phyloP scores from a whole-genome alignment of 2,888 invertebrate genomes.

The Drosophila suboccidentalis region DNA sequence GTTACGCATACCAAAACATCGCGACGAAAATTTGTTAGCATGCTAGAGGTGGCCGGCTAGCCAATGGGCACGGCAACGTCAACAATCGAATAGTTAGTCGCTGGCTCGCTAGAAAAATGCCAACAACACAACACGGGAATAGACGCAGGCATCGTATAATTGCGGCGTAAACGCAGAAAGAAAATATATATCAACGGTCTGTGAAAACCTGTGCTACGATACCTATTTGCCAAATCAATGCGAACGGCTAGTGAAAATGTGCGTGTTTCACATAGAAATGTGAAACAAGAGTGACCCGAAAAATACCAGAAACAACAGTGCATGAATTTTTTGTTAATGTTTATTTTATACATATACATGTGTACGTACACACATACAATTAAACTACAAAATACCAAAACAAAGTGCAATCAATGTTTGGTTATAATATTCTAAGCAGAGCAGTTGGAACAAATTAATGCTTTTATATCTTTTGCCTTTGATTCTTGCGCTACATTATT shows the following conservation, averaged over 20 bases:
- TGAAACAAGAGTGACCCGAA: conserved; percentile 45
- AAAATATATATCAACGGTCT: conserved; percentile 46
- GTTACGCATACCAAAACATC: conserved; percentile 61
- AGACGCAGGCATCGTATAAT: conserved; percentile 55
- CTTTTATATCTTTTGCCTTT: conserved; percentile 34
- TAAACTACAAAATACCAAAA: conserved; percentile 34
- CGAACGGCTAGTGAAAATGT: conserved; percentile 33
- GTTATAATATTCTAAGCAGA: background rate
- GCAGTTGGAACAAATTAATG: conserved; percentile 26
- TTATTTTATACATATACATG: conserved; percentile 20
- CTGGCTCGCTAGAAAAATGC: conserved; percentile 69
- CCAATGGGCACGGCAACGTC: conserved; percentile 41
- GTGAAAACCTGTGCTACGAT: conserved; percentile 41
- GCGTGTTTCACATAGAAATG: conserved; percentile 48
- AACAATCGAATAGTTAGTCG: conserved; percentile 51
- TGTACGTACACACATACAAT: conserved; percentile 15
- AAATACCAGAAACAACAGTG: conserved; percentile 42
- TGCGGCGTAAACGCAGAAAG: conserved; percentile 54
- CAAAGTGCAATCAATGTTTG: conserved; percentile 43
- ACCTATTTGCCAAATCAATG: conserved; percentile 40
- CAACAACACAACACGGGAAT: conserved; percentile 69
- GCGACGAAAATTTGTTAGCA: conserved; percentile 51
- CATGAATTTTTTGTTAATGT: conserved; percentile 25
- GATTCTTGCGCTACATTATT: conserved; percentile 36
- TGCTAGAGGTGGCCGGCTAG: conserved; percentile 50